These are phyloP conservation scores for Lepidothrix coronata DNA, from an alignment of 2,113 vertebrate genomes.

Conservation along the genomic window DNA sequence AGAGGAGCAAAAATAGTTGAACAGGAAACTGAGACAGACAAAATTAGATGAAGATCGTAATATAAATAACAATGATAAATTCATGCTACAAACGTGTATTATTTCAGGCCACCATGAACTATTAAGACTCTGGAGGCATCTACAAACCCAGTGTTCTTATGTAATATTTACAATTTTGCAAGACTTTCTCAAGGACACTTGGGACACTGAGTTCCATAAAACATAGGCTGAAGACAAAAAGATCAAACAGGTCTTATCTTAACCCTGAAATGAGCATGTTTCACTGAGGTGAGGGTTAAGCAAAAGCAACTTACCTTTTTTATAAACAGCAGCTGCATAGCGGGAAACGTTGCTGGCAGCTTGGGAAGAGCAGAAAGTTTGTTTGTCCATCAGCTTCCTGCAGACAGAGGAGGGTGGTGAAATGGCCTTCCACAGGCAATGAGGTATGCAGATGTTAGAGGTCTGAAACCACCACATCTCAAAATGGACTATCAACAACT, in stretches of 20 bases:
- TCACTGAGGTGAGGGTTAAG: not conserved
- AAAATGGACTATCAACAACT: not conserved
- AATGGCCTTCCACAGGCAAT: not conserved
- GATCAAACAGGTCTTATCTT: not conserved
- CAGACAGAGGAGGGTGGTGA: not conserved
- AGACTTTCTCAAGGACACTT: not conserved
- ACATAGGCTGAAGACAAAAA: not conserved
- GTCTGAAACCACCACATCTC: not conserved
- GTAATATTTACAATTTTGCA: not conserved
- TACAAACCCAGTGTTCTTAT: not conserved
- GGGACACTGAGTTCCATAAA: not conserved
- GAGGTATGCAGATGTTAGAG: not conserved
- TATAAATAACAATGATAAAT: not conserved
- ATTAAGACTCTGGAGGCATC: not conserved
- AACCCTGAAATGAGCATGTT: not conserved
- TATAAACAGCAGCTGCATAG: constrained; percentile 93
- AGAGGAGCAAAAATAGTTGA: not conserved
- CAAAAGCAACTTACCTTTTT: constrained; percentile 83
- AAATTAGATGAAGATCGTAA: not conserved
- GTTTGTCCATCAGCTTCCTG: constrained; percentile 98
- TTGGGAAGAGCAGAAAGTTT: constrained; percentile 93
- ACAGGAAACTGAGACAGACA: not conserved
- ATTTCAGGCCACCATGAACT: not conserved
- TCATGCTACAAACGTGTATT: not conserved
- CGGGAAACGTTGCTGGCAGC: constrained; percentile 90